Evolutionary conservation across 1,140 invertebrate genomes (phyloP), one percentile per base, ranked within the genome.

Genomic region (Helicoverpa armigera): DNA sequence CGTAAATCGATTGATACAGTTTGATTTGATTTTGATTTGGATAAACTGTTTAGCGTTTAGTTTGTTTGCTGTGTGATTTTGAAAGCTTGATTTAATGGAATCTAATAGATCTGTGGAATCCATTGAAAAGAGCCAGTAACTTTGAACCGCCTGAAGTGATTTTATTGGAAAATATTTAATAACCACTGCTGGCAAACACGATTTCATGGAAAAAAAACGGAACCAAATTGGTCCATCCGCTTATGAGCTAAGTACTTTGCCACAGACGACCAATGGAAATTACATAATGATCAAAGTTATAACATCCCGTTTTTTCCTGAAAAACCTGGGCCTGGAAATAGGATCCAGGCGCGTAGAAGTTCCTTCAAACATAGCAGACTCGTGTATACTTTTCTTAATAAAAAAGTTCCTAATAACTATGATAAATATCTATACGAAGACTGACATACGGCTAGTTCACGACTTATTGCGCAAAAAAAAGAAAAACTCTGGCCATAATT

Each of bases 1-100:
- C 70, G 70, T 73, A 56, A 69, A 73, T 73, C 70, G 70, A 73
- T 73, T 73, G 53, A 51, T 56, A 54, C 14, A 29, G 70, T 73
- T 73, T 35, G n/a, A 14, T 14, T 56, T 73, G 56, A 54, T 35
- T 72, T 72, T 72, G 69, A 54, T 72, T 72, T 72, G 31, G 69
- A 72, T 9, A 31, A 72, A 53, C 51, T 72, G 51, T 72, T 72
- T n/a, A 18, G 63, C 11, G 16, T 72, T 72, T 72, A 54, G 50
- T 53, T 72, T 50, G 43, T 69, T 69, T 50, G 65, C 3, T 18
- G 63, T n/a, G 63, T 48, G 63, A 9, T 67, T 43, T 3, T 11
- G 63, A 43, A 18, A 16, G 65, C 65, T 43, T 18, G 7, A 43
- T 9, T 43, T 9, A 43, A 43, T 43, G 5, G 35, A 43, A 43